These are phyloP conservation scores for Xiphophorus maculatus DNA, from an alignment of 2,113 vertebrate genomes.

Conservation along the genomic window DNA sequence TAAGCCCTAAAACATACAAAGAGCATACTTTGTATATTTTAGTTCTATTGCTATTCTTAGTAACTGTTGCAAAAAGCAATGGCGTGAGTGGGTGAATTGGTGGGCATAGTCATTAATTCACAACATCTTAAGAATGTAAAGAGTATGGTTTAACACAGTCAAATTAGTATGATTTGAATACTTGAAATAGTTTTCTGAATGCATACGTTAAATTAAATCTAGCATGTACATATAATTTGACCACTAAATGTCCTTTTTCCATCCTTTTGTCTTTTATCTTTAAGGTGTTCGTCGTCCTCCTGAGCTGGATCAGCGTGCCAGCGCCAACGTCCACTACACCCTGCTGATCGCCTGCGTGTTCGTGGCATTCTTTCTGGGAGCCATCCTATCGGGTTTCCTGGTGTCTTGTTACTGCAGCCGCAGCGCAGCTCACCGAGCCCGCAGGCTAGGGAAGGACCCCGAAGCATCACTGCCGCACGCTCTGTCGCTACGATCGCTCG, in stretches of 20 bases:
- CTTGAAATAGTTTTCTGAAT: too few relatives aligned
- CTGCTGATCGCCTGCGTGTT: slow-evolving; percentile 82
- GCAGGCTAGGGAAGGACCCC: slow-evolving; percentile 73
- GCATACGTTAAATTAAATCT: too few relatives aligned
- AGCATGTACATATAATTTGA: neutral
- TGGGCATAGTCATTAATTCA: too few relatives aligned
- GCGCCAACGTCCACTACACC: slow-evolving; percentile 77
- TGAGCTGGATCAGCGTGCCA: slow-evolving; percentile 34
- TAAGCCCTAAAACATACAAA: too few relatives aligned
- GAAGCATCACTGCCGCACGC: slow-evolving; percentile 80
- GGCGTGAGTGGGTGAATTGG: too few relatives aligned
- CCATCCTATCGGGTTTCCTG: slow-evolving; percentile 82
- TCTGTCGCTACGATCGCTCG: slow-evolving; percentile 82
- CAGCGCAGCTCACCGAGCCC: slow-evolving; percentile 62
- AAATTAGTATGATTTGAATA: too few relatives aligned
- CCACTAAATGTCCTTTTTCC: neutral
- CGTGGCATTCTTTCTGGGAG: slow-evolving; percentile 85
- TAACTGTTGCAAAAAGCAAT: too few relatives aligned
- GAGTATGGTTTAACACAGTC: too few relatives aligned
- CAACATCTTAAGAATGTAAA: too few relatives aligned
- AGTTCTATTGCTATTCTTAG: too few relatives aligned
- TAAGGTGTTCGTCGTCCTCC: slow-evolving; percentile 72
- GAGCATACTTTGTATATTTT: too few relatives aligned
- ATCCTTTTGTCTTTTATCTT: neutral
- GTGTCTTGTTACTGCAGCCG: slow-evolving; percentile 86